Base-by-base conservation (phyloP, 2,113 vertebrate species). In the Galeopterus variegatus region DNA sequence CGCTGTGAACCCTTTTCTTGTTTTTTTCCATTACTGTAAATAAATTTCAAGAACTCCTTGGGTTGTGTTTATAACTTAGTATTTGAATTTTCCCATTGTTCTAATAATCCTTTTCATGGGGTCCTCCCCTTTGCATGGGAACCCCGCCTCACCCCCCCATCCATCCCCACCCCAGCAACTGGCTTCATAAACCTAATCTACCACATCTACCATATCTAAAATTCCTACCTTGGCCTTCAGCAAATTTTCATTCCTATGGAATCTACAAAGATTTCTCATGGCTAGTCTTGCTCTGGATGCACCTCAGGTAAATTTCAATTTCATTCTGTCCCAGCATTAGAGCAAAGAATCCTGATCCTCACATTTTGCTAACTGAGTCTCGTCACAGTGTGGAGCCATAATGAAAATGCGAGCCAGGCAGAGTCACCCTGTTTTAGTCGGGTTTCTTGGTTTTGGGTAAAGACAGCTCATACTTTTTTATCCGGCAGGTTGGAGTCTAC, bases 311-410 rank as follows among this genome's bases (percentile, higher is more conserved):
- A 65, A 93, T 88, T 28, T 58, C 73, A 45, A 12, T 23, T 83
- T 69, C 58, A 87, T 45, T 91, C 2, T 60, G 36, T n/a, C 76
- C 17, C 2, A 17, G 69, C 15, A 52, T 73, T 23, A 62, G 18
- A 36, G 69, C 13, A 0, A 75, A 28, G 33, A 64, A 62, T 41
- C 21, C 41, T 10, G 79, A 26, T 60, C 58, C 91, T 88, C 10
- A 6, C 56, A 79, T 96, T 93, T 31, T 75, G 95, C 56, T 84
- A 79, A 24, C 56, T 56, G 64, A 79, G 97, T 84, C 56, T 95
- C 84, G 69, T 45, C 60, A 24, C 64, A 54, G 3, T 5, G 6
- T 41, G 69, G 65, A 33, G 14, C 8, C 12, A 3, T 21, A 54
- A 54, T 48, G 48, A 92, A 84, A 69, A 23, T 54, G 36, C 58